These are phyloP conservation scores for Drosophila punjabiensis DNA, from an alignment of 1,140 invertebrate genomes.

Conservation along the genomic window DNA sequence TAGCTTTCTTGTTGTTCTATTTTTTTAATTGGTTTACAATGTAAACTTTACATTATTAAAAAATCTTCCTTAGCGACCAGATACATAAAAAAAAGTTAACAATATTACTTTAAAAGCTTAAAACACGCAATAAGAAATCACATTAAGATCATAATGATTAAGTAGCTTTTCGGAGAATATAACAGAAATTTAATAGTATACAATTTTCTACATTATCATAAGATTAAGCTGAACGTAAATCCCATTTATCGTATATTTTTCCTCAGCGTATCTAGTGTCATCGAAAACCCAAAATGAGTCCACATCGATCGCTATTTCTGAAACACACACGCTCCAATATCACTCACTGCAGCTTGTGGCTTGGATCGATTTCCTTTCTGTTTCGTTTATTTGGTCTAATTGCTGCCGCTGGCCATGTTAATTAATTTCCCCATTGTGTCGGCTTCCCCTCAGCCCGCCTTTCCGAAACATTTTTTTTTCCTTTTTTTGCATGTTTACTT, in stretches of 20 bases:
- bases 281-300: background rate
- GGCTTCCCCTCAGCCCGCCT: background rate
- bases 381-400: slow-evolving; percentile 50
- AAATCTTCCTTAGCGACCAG: no score
- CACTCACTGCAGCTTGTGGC: background rate
- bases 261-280: slow-evolving; percentile 7
- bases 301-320: slow-evolving; percentile 10
- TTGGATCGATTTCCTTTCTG: slow-evolving; percentile 42
- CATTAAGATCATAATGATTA: no score
- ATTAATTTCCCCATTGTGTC: slow-evolving; percentile 51
- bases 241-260: background rate
- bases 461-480: no score
- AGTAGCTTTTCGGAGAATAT: no score
- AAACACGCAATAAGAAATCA: no score
- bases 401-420: slow-evolving; percentile 54
- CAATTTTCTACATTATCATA: background rate
- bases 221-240: background rate
- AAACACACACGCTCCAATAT: slow-evolving; percentile 7
- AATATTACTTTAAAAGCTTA: no score
- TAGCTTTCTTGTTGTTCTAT: no score
- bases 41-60: no score
- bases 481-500: slow-evolving; percentile 56
- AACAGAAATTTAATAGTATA: no score
- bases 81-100: no score
- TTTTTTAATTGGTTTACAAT: no score